These are phyloP conservation scores for Xestia sexstrigata DNA, from an alignment of 2,888 invertebrate species.

Conservation along the genomic window DNA sequence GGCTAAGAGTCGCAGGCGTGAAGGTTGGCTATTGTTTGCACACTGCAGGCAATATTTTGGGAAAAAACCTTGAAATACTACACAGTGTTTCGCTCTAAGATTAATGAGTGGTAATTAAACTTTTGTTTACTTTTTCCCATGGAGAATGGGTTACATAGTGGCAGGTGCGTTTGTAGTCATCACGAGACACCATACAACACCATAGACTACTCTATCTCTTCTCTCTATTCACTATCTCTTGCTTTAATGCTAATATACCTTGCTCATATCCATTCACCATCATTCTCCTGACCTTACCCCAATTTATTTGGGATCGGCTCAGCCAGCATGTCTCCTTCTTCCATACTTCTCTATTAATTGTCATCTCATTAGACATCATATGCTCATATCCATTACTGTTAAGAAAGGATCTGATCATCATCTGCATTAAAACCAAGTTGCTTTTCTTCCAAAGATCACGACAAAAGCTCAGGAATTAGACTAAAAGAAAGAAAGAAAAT, in stretches of 20 bases:
- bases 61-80: slow-evolving; percentile 62
- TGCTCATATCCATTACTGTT: not conserved
- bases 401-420: not conserved
- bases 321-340: no score
- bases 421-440: no score
- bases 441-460: not conserved
- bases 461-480: not conserved
- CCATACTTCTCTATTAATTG: no score
- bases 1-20: slow-evolving; percentile 61
- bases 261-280: not conserved
- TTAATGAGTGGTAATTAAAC: slow-evolving; percentile 56
- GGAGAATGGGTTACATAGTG: not conserved
- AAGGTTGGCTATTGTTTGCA: slow-evolving; percentile 65
- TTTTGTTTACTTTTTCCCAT: slow-evolving; percentile 57
- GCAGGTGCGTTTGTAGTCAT: not conserved
- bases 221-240: no score
- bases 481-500: no score
- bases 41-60: slow-evolving; percentile 60
- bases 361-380: no score
- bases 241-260: no score
- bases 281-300: no score
- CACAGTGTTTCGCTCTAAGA: slow-evolving; percentile 34
- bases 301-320: no score
- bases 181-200: not conserved
- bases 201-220: no score